Percentiles rank a stretch among this genome's conserved stretches.
These are phyloP conservation scores for Heliconius aoede DNA, from an alignment of 2,888 invertebrate species.

Conservation along the genomic window DNA sequence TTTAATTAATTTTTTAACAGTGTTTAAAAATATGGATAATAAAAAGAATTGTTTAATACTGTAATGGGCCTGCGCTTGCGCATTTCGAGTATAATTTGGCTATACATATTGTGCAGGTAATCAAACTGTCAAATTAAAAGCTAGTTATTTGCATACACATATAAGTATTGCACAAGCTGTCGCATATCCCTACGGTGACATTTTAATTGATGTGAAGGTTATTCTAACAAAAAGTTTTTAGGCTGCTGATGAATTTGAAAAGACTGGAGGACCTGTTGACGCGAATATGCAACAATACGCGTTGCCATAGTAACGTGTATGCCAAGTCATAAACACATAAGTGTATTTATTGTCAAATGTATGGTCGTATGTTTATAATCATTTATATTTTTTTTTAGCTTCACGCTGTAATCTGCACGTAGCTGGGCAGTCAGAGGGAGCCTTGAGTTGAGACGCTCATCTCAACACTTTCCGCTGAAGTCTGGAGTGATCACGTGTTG, in stretches of 20 bases:
- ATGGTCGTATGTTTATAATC: too few species aligned
- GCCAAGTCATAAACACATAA: too few species aligned
- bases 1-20: neutral
- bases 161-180: slow-evolving; percentile 37
- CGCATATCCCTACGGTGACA: slow-evolving; percentile 26
- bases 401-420: too few species aligned
- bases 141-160: slow-evolving; percentile 41
- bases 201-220: slow-evolving; percentile 43
- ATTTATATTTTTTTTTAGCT: too few species aligned
- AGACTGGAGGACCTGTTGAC: neutral
- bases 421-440: too few species aligned
- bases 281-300: too few species aligned
- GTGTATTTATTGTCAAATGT: too few species aligned
- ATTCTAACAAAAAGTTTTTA: slow-evolving; percentile 7
- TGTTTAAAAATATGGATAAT: neutral
- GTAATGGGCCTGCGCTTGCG: slow-evolving; percentile 29
- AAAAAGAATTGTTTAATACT: slow-evolving; percentile 15
- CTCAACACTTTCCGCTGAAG: too few species aligned
- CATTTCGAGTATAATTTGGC: slow-evolving; percentile 37
- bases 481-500: too few species aligned
- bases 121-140: slow-evolving; percentile 44
- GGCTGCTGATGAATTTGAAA: slow-evolving; percentile 1
- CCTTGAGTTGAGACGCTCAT: too few species aligned
- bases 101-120: slow-evolving; percentile 30
- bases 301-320: too few species aligned